These are phyloP conservation scores for Cyrtodaria siliqua DNA, from an alignment of 2,888 invertebrate species.

Conservation along the genomic window DNA sequence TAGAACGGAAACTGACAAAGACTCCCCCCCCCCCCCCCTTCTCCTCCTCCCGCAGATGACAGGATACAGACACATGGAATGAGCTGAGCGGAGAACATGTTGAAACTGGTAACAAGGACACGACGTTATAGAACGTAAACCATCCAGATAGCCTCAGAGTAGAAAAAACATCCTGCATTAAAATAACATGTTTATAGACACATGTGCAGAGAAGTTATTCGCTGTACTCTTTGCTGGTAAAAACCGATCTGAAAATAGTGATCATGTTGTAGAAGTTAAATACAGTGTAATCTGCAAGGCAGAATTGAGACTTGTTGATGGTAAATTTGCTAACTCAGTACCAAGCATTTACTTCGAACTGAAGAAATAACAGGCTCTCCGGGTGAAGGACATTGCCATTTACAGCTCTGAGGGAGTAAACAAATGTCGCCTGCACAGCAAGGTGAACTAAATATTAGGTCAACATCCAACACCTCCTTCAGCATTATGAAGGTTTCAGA, in stretches of 20 bases:
- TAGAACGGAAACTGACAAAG: slow-evolving; percentile 14
- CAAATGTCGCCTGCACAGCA: slow-evolving; percentile 20
- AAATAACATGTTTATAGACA: slow-evolving; percentile 27
- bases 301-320: slow-evolving; percentile 22
- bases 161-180: slow-evolving; percentile 29
- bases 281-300: slow-evolving; percentile 25
- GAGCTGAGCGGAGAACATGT: slow-evolving; percentile 30
- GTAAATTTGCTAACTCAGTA: slow-evolving; percentile 25
- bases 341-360: slow-evolving; percentile 42
- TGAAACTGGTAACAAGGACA: slow-evolving; percentile 40
- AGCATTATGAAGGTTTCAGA: too few species aligned
- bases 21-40: too few species aligned
- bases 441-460: slow-evolving; percentile 19
- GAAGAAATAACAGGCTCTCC: slow-evolving; percentile 16
- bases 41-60: too few species aligned
- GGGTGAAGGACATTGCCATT: slow-evolving; percentile 26
- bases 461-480: too few species aligned
- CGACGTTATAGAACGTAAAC: slow-evolving; percentile 37
- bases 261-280: slow-evolving; percentile 4
- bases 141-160: slow-evolving; percentile 42
- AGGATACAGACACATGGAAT: too few species aligned
- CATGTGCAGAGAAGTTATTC: slow-evolving; percentile 30
- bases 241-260: slow-evolving; percentile 7
- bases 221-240: slow-evolving; percentile 23
- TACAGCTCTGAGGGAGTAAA: slow-evolving; percentile 31